Percentiles rank a stretch among this genome's conserved stretches.
phyloP scores from a whole-genome alignment of 2,888 invertebrate genomes.

The Creontiades dilutus region DNA sequence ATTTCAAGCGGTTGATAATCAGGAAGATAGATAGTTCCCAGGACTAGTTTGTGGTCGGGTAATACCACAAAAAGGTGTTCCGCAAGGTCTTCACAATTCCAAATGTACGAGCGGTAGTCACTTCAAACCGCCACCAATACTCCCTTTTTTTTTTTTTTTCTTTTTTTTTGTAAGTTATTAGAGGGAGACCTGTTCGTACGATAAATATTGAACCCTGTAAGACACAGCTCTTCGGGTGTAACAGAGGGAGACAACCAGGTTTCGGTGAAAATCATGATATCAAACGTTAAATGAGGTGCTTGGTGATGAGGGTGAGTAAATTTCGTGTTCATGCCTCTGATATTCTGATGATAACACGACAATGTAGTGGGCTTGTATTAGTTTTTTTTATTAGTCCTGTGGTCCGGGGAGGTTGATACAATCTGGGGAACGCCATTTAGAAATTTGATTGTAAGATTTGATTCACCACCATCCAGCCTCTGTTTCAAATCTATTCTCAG shows the following conservation, averaged over 20 bases:
- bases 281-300: not conserved
- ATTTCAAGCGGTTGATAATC: not conserved
- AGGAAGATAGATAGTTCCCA: not conserved
- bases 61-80: constrained; percentile 29
- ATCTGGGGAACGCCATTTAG: not conserved
- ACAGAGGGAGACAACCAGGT: not conserved
- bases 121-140: constrained; percentile 5
- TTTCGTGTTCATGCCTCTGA: constrained; percentile 17
- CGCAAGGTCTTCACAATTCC: not conserved
- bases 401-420: too few species aligned
- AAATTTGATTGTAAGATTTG: not conserved
- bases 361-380: not conserved
- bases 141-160: not conserved
- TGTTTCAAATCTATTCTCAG: not conserved
- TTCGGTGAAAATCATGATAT: constrained; percentile 35
- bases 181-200: not conserved
- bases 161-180: too few species aligned
- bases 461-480: not conserved
- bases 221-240: not conserved
- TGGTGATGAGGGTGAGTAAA: not conserved
- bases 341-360: constrained; percentile 1
- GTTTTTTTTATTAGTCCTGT: too few species aligned
- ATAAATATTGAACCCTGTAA: not conserved
- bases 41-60: constrained; percentile 20
- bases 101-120: not conserved